phyloP scores from a whole-genome alignment of 2,797 vertebrate genomes.

The Xenops minutus region DNA sequence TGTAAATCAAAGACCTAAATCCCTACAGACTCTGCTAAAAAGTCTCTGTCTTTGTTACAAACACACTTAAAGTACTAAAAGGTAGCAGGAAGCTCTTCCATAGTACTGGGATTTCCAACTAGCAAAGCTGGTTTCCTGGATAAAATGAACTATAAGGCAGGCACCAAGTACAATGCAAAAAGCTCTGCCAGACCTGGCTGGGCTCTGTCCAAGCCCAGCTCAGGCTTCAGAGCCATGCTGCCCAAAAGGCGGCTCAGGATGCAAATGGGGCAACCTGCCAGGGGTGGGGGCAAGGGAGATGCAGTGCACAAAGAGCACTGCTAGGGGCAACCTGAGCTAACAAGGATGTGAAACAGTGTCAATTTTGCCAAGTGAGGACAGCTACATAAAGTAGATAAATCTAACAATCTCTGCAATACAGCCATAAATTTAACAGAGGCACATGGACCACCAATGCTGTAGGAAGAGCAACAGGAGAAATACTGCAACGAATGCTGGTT shows the following conservation, averaged over 20 bases:
- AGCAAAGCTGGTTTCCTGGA: not conserved
- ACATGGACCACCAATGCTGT: fast-evolving
- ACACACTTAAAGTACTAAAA: not conserved
- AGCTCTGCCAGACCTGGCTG: not conserved
- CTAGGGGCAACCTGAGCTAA: not conserved
- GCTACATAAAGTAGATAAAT: not conserved
- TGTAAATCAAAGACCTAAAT: not conserved
- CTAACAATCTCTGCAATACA: not conserved
- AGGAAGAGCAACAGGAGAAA: not conserved
- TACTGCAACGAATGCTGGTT: not conserved
- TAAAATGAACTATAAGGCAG: not conserved
- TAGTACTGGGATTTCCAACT: not conserved
- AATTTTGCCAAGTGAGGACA: not conserved
- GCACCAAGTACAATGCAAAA: not conserved
- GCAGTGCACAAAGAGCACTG: not conserved
- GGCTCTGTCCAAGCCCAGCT: not conserved
- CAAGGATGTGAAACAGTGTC: not conserved
- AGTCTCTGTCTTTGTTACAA: not conserved
- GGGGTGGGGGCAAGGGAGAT: not conserved
- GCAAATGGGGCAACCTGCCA: not conserved
- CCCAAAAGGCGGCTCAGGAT: not conserved
- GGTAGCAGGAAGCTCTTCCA: not conserved
- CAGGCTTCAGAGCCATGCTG: not conserved
- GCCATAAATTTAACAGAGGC: not conserved
- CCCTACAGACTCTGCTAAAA: not conserved